Base-by-base conservation (phyloP, 1,140 invertebrate species). In the Atta cephalotes region DNA sequence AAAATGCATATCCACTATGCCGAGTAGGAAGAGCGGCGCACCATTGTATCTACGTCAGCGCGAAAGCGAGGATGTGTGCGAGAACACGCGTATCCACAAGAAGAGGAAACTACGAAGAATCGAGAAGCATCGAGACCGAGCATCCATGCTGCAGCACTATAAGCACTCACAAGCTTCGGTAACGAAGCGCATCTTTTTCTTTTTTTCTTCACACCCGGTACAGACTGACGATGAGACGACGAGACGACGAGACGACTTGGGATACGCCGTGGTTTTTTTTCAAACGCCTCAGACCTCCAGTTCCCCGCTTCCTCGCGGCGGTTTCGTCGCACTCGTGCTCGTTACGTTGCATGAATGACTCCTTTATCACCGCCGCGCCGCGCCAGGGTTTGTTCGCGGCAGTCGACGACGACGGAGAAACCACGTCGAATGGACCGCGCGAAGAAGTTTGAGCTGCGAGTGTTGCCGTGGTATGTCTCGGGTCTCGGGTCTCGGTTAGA, bases 1-100 rank as follows among this genome's bases (percentile, higher is more conserved):
- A 39, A 90, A 90, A 82, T 86, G 86, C 80, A 88, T 90, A 87
- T 90, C 86, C 89, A 90, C 86, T 72, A 63, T 65, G 63, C 25
- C 25, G 49, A 39, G 18, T 21, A 4, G 14, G 53, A 70, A 58
- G 58, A 62, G 12, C 35, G 53, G 68, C 80, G 53, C 80, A 63
- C 39, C 58, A n/a, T 62, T 51, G 80, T 28, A 45, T 9, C 39
- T 45, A 84, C 18, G 39, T 84, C 80, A 74, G 68, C 68, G 39
- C 21, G 21, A 58, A 79, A 81, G 66, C 16, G 49, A 14, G 39
- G 56, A 77, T 63, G 78, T 12, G 39, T 10, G 31, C 39, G 51
- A 71, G 28, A 81, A 9, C 79, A 71, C 63, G 49, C 63, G 78
- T 70, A 25, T 70, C 45, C 51, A 53, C 77, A 18, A 84, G 58